These are phyloP conservation scores for Spatulosminthurus flaviceps DNA, from an alignment of 2,888 invertebrate species.

Conservation along the genomic window DNA sequence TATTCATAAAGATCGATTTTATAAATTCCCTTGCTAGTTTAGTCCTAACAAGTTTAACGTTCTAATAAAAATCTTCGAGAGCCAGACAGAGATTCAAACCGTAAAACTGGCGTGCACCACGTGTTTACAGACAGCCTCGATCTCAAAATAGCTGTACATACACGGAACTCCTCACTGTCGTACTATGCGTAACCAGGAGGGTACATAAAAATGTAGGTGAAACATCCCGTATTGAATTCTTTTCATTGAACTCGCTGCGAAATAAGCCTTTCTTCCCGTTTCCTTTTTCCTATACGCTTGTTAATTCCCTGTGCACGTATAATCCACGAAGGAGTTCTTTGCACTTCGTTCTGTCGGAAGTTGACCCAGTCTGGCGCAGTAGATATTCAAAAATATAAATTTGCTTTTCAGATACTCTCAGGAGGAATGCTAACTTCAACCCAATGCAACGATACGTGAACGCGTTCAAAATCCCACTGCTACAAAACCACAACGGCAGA, in stretches of 20 bases:
- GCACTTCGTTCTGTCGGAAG: slow-evolving; percentile 42
- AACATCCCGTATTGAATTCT: slow-evolving; percentile 20
- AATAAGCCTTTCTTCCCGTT: slow-evolving; percentile 25
- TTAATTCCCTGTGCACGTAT: neutral
- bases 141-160: slow-evolving; percentile 43
- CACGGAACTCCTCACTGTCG: neutral
- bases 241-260: slow-evolving; percentile 26
- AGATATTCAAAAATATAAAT: neutral
- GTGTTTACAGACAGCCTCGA: slow-evolving; percentile 41
- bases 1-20: neutral
- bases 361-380: slow-evolving; percentile 39
- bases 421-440: neutral
- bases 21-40: neutral
- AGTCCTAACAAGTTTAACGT: slow-evolving; percentile 20
- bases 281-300: neutral
- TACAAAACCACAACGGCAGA: neutral
- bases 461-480: too few relatives aligned
- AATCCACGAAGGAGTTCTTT: slow-evolving; percentile 27
- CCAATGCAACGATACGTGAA: neutral
- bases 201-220: slow-evolving; percentile 15
- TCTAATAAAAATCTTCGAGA: slow-evolving; percentile 26
- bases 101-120: slow-evolving; percentile 39
- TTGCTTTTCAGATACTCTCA: neutral
- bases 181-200: neutral
- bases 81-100: slow-evolving; percentile 39